A percentile compares a stretch with the other conserved stretches of the same genome.
Conservation (phyloP, 2,888 invertebrate genomes). For the Micoletzkya japonica region DNA sequence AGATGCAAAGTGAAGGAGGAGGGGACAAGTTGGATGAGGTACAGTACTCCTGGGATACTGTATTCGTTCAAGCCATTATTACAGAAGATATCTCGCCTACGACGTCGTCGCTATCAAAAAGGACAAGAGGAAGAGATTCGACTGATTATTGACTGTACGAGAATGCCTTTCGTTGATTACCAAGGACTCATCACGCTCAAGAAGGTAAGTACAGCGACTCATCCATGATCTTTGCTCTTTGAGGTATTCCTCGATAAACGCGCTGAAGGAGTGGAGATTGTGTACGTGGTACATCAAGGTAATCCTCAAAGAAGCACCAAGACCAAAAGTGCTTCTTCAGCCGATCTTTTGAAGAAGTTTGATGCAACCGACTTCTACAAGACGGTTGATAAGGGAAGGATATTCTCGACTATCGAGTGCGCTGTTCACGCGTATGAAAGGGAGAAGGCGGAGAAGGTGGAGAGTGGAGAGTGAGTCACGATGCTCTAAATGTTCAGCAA, state of each 20-base stretch:
- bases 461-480: too few species aligned
- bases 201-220: conserved; percentile 19
- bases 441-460: too few species aligned
- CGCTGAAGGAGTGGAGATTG: conserved; percentile 48
- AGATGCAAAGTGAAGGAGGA: conserved; percentile 12
- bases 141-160: conserved; percentile 59
- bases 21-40: conserved; percentile 5
- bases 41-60: too few species aligned
- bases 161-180: conserved; percentile 61
- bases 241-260: conserved; percentile 52
- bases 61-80: background rate
- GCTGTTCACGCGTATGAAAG: conserved; percentile 30
- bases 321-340: conserved; percentile 34
- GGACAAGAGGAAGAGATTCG: conserved; percentile 28
- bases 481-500: too few species aligned
- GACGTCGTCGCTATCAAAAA: conserved; percentile 1
- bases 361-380: conserved; percentile 56
- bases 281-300: conserved; percentile 57
- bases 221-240: too few species aligned
- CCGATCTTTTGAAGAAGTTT: conserved; percentile 50
- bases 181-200: conserved; percentile 51
- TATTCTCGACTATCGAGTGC: conserved; percentile 41
- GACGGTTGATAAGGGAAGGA: conserved; percentile 43
- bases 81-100: conserved; percentile 11
- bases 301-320: too few species aligned